Conservation (phyloP, 2,888 invertebrate genomes). For the Ischnus inquisitorius region DNA sequence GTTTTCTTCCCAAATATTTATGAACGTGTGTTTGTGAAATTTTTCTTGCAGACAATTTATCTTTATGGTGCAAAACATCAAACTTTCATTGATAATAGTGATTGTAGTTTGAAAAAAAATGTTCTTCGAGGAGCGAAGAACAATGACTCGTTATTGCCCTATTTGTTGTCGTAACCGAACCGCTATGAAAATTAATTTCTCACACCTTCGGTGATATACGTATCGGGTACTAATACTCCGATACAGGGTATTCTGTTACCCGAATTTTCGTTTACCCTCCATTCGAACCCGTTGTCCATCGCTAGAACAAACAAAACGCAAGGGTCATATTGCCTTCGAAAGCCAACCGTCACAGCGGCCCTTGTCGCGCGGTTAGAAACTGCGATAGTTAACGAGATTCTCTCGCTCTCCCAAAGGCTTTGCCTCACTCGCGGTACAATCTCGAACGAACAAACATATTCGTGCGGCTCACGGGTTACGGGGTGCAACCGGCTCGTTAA, state of each 20-base stretch:
- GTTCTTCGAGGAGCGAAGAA: too few relatives aligned
- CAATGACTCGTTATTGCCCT: too few relatives aligned
- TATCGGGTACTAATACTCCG: conserved; percentile 18
- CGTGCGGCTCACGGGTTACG: conserved; percentile 53
- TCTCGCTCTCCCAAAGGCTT: conserved; percentile 5
- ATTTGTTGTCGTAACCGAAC: too few relatives aligned
- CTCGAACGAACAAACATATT: conserved; percentile 65
- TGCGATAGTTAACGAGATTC: conserved; percentile 62
- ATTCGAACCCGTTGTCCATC: conserved; percentile 17
- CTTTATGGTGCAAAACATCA: too few relatives aligned
- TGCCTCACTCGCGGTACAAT: conserved; percentile 51
- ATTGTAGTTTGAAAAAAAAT: too few relatives aligned
- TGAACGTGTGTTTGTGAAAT: too few relatives aligned
- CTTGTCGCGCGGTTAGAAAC: conserved; percentile 32
- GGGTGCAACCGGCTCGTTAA: conserved; percentile 65
- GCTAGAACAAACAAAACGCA: conserved; percentile 14
- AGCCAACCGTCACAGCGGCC: conserved; percentile 26
- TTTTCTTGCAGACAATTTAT: too few relatives aligned
- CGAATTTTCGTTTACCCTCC: conserved; percentile 49
- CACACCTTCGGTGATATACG: neutral
- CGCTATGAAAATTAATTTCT: too few relatives aligned
- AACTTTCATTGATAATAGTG: too few relatives aligned
- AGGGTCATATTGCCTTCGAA: conserved; percentile 33
- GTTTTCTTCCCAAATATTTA: too few relatives aligned
- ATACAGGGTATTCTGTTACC: conserved; percentile 22